These are phyloP conservation scores for Nysson spinosus DNA, from an alignment of 2,888 invertebrate species.

Conservation along the genomic window DNA sequence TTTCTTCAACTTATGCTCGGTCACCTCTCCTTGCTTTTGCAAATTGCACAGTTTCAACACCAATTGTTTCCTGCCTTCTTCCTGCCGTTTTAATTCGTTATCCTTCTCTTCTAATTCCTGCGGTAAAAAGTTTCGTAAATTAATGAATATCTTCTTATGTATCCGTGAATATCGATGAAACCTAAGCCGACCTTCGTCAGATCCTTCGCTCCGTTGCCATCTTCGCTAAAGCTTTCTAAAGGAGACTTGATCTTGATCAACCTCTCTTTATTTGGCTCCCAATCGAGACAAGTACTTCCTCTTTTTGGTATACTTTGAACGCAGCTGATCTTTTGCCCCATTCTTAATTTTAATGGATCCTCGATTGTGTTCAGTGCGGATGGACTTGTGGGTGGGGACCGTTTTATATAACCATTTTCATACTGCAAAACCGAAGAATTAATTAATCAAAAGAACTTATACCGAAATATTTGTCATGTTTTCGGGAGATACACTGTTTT, in stretches of 20 bases:
- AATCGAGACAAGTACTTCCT: slow-evolving; percentile 59
- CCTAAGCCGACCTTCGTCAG: slow-evolving; percentile 60
- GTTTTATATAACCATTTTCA: slow-evolving; percentile 67
- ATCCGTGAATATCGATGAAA: not conserved
- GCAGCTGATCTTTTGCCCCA: slow-evolving; percentile 53
- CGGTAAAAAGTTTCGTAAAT: not conserved
- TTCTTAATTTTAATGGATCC: slow-evolving; percentile 53
- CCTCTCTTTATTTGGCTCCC: slow-evolving; percentile 64
- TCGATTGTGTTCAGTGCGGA: slow-evolving; percentile 58
- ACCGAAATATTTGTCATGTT: not conserved
- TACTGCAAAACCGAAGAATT: slow-evolving; percentile 59
- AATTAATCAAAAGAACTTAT: not conserved
- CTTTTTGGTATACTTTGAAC: slow-evolving; percentile 57
- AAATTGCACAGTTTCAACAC: slow-evolving; percentile 67
- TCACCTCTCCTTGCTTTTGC: slow-evolving; percentile 62
- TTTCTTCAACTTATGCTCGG: slow-evolving; percentile 74
- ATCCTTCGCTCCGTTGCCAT: slow-evolving; percentile 54
- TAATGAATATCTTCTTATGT: not conserved
- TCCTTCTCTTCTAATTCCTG: slow-evolving; percentile 71
- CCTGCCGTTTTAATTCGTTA: slow-evolving; percentile 62
- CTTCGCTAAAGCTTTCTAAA: slow-evolving; percentile 23
- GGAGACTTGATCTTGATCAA: slow-evolving; percentile 36
- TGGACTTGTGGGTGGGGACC: slow-evolving; percentile 69
- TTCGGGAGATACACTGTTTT: not conserved
- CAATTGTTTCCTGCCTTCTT: slow-evolving; percentile 72